Evolutionary conservation across 2,888 invertebrate genomes (phyloP), one percentile per base, ranked within the genome.

Genomic region (Caenorhabditis sp.): DNA sequence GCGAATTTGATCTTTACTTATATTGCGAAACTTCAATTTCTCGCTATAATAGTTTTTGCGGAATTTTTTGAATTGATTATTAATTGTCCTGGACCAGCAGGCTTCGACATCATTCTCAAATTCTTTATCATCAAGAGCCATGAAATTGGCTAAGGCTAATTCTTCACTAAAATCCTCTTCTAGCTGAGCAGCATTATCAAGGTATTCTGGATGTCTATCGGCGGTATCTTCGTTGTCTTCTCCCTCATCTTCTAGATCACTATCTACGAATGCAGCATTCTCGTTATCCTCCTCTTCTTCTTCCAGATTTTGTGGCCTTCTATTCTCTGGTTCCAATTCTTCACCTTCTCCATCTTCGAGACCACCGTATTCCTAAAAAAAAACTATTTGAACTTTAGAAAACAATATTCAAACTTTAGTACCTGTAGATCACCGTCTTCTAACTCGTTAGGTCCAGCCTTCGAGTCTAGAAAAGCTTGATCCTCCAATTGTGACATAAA

Each of bases 1-100:
- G 21, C 91, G 91, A 84, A 95, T 89, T 8, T 94, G 93, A 83
- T 93, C 92, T 1, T 93, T 93, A 85, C 93, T 93, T 53, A 95
- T 92, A 88, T 92, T 91, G 49, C 91, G 90, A 88, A 93, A 68
- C 50, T 75, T 76, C 63, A 79, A 31, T 59, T 81, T 80, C n/a
- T 80, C 80, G 0, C 56, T 93, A 88, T 97, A 97, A 89, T 97
- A 97, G 87, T 94, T 92, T 77, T 92, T 92, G 88, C 97, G 97
- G 88, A 94, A 93, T 75, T 93, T 91, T 66, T 90, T 89, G 88
- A 95, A 97, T 89, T 94, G 94, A 81, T 92, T 87, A 27, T 88
- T 85, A 74, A 90, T 87, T 49, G 88, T 85, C 57, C 89, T 88
- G 8, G 79, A 73, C 84, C 84, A 85, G 57, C 78, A 80, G 17